Percentiles rank a stretch among this genome's conserved stretches.
phyloP scores from a whole-genome alignment of 2,113 vertebrate genomes.

The Steatornis caripensis region DNA sequence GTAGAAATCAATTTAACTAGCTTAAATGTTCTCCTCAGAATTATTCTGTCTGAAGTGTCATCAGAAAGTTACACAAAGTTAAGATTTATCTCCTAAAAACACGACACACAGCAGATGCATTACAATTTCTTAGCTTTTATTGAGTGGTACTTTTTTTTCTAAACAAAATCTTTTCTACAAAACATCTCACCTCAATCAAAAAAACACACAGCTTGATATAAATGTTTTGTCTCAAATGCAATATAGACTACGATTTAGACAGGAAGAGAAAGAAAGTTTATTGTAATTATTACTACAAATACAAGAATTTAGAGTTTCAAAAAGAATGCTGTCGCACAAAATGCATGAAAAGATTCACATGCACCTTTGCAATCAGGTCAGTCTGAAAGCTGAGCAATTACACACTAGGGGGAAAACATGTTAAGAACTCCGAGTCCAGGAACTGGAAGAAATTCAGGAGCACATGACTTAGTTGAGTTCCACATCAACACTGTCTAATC shows the following conservation, averaged over 20 bases:
- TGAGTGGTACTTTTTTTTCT: neutral
- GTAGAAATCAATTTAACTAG: neutral
- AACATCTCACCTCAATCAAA: neutral
- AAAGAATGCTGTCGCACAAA: neutral
- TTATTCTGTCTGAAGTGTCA: neutral
- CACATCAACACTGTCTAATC: neutral
- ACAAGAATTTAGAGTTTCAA: neutral
- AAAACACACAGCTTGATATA: neutral
- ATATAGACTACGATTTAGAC: neutral
- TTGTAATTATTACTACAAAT: neutral
- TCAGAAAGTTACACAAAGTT: neutral
- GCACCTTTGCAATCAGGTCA: neutral
- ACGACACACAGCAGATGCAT: neutral
- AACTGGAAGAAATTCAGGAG: neutral
- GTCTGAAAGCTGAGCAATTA: neutral
- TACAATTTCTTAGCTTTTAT: neutral
- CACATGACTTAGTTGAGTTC: neutral
- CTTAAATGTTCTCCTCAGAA: neutral
- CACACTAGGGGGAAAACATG: accelerated
- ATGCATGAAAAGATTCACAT: neutral
- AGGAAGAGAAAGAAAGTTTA: neutral
- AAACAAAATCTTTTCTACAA: neutral
- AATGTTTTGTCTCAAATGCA: neutral
- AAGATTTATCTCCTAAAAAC: neutral
- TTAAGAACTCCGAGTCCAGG: neutral